Conservation (phyloP, 2,113 vertebrate genomes). For the Cichladusa arquata region DNA sequence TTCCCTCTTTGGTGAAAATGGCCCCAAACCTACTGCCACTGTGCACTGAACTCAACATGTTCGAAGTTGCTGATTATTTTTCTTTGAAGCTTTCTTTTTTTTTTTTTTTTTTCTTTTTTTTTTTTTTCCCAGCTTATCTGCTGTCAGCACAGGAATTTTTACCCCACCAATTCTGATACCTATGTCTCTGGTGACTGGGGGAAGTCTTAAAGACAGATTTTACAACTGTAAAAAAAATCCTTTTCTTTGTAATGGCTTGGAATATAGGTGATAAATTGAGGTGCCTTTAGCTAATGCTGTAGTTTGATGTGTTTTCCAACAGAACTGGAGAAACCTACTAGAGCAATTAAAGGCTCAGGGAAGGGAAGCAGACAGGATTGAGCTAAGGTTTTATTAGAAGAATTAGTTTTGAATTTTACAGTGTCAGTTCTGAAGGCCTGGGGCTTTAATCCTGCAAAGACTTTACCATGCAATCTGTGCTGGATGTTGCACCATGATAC, state of each 20-base stretch:
- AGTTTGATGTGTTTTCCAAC: not conserved
- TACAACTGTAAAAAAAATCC: not conserved
- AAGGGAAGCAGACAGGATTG: not conserved
- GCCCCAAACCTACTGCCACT: not conserved
- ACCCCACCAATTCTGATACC: not conserved
- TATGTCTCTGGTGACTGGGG: not conserved
- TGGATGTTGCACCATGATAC: not conserved
- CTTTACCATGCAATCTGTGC: not conserved
- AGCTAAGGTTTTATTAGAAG: slow-evolving; percentile 11
- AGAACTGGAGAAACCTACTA: not conserved
- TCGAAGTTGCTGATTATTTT: not conserved
- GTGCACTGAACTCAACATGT: not conserved
- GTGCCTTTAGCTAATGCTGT: slow-evolving; percentile 9
- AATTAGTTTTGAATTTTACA: not conserved
- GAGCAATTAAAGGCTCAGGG: not conserved
- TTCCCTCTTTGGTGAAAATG: not conserved
- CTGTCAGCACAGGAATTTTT: not conserved
- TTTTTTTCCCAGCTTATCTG: not conserved
- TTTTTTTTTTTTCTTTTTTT: not conserved
- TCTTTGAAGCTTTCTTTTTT: not conserved
- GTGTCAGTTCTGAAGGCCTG: not conserved
- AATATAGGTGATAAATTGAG: slow-evolving; percentile 6
- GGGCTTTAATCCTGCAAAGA: not conserved
- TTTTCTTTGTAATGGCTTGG: not conserved
- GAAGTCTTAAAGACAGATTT: not conserved